Conservation (phyloP, 1,140 invertebrate species). For the Tetragnatha versicolor region DNA sequence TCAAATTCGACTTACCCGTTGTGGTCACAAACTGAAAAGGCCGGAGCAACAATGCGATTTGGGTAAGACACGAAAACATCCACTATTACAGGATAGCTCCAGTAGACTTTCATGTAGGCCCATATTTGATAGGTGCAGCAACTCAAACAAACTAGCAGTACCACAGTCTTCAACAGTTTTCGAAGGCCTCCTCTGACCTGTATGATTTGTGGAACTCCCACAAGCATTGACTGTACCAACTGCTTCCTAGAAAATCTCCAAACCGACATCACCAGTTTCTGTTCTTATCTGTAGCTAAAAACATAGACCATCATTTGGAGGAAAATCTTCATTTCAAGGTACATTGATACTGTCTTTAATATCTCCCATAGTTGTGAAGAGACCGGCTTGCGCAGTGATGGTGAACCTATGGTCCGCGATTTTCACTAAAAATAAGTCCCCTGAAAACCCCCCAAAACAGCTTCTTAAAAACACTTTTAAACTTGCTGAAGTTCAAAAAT, state of each 20-base stretch:
- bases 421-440: no score
- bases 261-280: not conserved
- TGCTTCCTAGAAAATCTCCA: not conserved
- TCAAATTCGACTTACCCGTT: slow-evolving; percentile 7
- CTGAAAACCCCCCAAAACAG: no score
- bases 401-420: no score
- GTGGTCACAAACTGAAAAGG: slow-evolving; percentile 23
- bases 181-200: not conserved
- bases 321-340: no score
- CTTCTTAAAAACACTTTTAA: no score
- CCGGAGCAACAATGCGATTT: not conserved
- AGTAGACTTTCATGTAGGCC: slow-evolving; percentile 31
- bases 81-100: slow-evolving; percentile 24
- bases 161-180: slow-evolving; percentile 16
- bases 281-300: not conserved
- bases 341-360: no score
- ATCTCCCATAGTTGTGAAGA: no score
- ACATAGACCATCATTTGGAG: no score
- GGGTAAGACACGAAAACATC: slow-evolving; percentile 31
- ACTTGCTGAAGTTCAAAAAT: no score
- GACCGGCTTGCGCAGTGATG: no score
- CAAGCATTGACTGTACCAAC: slow-evolving; percentile 10
- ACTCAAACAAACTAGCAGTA: slow-evolving; percentile 7
- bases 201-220: slow-evolving; percentile 13
- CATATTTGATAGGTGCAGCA: slow-evolving; percentile 17